Evolutionary conservation across 2,113 vertebrate genomes (phyloP).

Genomic region (Rhinopomastus cyanomelas): DNA sequence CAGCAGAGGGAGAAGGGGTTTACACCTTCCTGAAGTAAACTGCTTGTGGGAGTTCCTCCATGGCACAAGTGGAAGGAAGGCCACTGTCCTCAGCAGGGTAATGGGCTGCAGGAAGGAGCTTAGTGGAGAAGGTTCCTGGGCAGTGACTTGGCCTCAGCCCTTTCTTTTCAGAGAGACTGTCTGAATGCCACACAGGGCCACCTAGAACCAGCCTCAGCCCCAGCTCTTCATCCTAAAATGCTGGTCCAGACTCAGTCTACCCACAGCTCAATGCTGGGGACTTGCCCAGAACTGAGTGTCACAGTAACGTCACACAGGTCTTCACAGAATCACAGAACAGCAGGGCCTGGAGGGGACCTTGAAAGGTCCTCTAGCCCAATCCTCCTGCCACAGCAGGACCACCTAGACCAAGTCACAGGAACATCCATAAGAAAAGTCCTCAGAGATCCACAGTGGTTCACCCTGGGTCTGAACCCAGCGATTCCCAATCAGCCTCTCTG

Average conservation of each 20-base stretch:
- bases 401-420: too few species aligned
- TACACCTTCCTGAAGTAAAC: not conserved
- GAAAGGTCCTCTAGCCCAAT: too few species aligned
- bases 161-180: not conserved
- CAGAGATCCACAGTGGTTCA: not conserved
- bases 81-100: not conserved
- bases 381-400: too few species aligned
- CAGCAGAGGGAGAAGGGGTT: fast-evolving
- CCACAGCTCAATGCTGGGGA: not conserved
- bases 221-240: not conserved
- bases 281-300: not conserved
- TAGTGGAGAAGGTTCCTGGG: not conserved
- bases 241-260: not conserved
- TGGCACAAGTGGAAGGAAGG: not conserved
- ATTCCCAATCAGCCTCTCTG: not conserved
- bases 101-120: not conserved
- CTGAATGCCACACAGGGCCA: not conserved
- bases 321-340: too few species aligned
- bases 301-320: not conserved
- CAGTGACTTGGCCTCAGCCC: not conserved
- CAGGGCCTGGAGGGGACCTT: too few species aligned
- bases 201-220: not conserved
- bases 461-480: not conserved
- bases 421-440: not conserved
- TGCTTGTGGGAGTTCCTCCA: not conserved